phyloP scores from a whole-genome alignment of 2,113 vertebrate genomes.

The Sterna hirundo region DNA sequence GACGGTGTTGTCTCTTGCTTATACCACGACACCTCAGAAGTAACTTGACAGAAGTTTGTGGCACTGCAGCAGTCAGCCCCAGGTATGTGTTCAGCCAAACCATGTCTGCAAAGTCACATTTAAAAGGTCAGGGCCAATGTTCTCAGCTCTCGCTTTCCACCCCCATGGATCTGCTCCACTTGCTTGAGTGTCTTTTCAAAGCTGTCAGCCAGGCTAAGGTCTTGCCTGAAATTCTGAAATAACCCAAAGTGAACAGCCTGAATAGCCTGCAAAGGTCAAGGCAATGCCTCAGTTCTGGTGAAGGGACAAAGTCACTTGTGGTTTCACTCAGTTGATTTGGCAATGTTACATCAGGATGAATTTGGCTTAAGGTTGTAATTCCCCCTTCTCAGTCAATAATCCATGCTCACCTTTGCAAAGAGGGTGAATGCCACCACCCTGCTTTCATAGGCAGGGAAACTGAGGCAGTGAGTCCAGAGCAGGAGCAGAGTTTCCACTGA shows the following conservation, averaged over 20 bases:
- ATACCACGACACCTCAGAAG: background rate
- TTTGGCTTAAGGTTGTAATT: background rate
- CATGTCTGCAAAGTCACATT: conserved; percentile 25
- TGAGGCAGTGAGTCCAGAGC: background rate
- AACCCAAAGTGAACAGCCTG: background rate
- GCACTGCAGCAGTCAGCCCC: background rate
- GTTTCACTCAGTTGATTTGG: background rate
- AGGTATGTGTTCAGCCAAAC: conserved; percentile 7
- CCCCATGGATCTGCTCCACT: background rate
- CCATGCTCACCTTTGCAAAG: background rate
- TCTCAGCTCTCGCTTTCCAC: conserved; percentile 34
- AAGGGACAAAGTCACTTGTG: background rate
- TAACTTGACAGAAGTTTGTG: background rate
- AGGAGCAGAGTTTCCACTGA: fast-evolving
- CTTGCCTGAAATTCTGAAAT: conserved; percentile 16
- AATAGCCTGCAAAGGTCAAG: conserved; percentile 31
- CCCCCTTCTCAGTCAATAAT: background rate
- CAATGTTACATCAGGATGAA: background rate
- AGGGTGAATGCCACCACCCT: background rate
- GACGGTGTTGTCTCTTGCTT: background rate
- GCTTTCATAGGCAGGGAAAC: background rate
- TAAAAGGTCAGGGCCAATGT: conserved; percentile 60
- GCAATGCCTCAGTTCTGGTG: background rate
- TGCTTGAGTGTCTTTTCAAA: conserved; percentile 38
- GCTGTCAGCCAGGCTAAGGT: conserved; percentile 47